Evolutionary conservation across 2,888 invertebrate genomes (phyloP), one percentile per base, ranked within the genome.

Genomic region (Altica lythri): DNA sequence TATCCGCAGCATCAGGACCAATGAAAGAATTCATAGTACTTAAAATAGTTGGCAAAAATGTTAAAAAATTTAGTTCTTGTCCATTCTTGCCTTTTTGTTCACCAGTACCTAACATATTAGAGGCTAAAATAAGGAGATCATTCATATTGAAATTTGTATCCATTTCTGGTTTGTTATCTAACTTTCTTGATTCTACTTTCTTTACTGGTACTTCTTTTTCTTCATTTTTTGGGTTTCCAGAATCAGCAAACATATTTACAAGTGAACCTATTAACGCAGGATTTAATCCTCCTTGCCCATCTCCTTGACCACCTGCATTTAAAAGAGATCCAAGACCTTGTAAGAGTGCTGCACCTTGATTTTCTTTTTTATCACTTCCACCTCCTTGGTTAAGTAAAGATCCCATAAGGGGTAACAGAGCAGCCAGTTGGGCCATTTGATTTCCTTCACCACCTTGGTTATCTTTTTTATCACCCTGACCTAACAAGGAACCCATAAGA

Each of bases 11-110:
- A 61, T 86, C 85, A 5, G 83, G 81, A 4, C 84, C 84, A 8
- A 57, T 48, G 55, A 86, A 80, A 1, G 85, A 80, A 52, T 77
- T 82, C 0, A 89, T 70, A 0, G 83, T 82, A 57, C 85, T 86
- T 78, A 90, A 77, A 0, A 90, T 73, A 73, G 88, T 76, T 0
- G 90, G 89, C 55, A 90, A 68, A 1, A 86, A 72, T 43, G 82
- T 81, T 77, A 84, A 5, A 13, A 62, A 48, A 6, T 25, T 42
- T n/a, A 19, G 32, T 10, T 29, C 55, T 32, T 45, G n/a, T 45
- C 9, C 8, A 22, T 18, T 29, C 29, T 32, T 13, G 32, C 19
- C 27, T 14, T 16, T 58, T 42, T 50, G 38, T 2, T 32, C 34
- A 35, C 14, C 56, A 61, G 60, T 57, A 44, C 54, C 61, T 49